Evolutionary conservation across 2,888 invertebrate species (phyloP), one percentile per base, ranked within the genome.

Genomic region (Amphipoea lucens): DNA sequence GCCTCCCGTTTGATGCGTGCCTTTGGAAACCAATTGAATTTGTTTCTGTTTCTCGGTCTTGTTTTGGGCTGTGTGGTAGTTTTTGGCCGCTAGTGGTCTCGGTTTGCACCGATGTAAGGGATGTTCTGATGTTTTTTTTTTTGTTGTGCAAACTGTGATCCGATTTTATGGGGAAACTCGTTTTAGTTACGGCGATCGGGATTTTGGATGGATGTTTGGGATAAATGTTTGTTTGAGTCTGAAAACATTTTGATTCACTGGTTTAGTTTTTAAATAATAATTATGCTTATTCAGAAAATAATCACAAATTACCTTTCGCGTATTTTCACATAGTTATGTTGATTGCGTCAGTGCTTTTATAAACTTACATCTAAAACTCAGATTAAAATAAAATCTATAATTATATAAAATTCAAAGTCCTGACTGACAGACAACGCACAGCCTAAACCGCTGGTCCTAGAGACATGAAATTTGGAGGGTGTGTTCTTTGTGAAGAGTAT

Each of bases 1-100:
- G 85, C 77, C 86, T 88, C 82, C 81, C 90, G 89, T 92, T 92
- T 91, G 92, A 91, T 91, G 90, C 91, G 90, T 91, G 91, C 93
- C 93, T 93, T 92, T 92, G 90, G 87, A 91, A 90, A 90, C 90
- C 92, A 92, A 94, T 94, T 91, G 91, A 92, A 92, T 93, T 92
- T 90, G 90, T 92, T 92, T 90, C 91, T 84, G 87, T 86, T 84
- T 78, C 87, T 89, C 73, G 48, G 65, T 73, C 79, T 88, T 85
- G 83, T 89, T 86, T 83, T 83, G 68, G 62, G 51, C 29, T 67
- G 75, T 71, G 82, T 67, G 83, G 84, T 86, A 84, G n/a, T 87
- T 81, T 89, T 79, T 45, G 81, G 76, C 68, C 68, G 73, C 66
- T 79, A 75, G 74, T 71, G 82, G 84, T 84, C 84, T 86, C 60